Evolutionary conservation across 2,113 vertebrate genomes (phyloP).

Genomic region (Rhynchomys soricoides): DNA sequence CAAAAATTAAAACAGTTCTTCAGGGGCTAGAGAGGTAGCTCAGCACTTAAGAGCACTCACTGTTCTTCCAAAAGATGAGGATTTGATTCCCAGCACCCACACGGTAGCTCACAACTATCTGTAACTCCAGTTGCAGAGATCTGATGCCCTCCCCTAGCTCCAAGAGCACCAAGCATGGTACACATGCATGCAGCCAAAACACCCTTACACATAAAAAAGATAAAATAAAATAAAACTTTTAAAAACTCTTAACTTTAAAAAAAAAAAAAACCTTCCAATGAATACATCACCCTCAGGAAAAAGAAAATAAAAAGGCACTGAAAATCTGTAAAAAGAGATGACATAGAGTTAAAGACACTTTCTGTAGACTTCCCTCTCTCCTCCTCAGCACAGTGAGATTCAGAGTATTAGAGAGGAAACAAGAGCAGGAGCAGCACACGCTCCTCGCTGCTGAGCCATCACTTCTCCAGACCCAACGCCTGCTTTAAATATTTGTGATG

Average conservation of each 20-base stretch:
- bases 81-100: background rate
- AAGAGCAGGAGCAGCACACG: background rate
- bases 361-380: background rate
- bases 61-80: background rate
- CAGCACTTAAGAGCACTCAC: background rate
- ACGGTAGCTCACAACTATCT: background rate
- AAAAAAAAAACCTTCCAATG: background rate
- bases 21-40: background rate
- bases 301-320: background rate
- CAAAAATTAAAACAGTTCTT: background rate
- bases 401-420: background rate
- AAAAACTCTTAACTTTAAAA: background rate
- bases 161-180: background rate
- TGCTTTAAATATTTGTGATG: slow-evolving; percentile 17
- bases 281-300: background rate
- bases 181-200: background rate
- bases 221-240: background rate
- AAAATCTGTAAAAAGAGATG: background rate
- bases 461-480: background rate
- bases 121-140: background rate
- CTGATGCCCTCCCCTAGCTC: background rate
- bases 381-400: background rate
- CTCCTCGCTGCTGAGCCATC: background rate
- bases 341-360: background rate
- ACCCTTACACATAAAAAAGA: background rate